Conservation (phyloP, 2,888 invertebrate genomes). For the Apoda limacodes region DNA sequence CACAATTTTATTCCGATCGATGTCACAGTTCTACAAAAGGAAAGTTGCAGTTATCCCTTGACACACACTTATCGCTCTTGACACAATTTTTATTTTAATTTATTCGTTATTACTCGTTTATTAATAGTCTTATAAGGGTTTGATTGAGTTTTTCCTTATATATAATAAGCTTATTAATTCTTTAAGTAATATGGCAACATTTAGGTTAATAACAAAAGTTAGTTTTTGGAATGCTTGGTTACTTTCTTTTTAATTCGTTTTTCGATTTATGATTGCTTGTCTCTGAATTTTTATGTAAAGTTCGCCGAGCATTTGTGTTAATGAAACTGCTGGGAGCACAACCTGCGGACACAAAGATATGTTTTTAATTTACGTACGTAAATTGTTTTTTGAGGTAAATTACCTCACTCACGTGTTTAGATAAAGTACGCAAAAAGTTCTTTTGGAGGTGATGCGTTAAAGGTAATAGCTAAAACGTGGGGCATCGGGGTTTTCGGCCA, state of each 20-base stretch:
- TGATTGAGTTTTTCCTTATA: slow-evolving; percentile 19
- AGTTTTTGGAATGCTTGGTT: slow-evolving; percentile 59
- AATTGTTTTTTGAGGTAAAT: slow-evolving; percentile 39
- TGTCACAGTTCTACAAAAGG: slow-evolving; percentile 58
- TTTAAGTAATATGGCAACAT: slow-evolving; percentile 58
- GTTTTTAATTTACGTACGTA: too few relatives aligned
- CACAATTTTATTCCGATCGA: slow-evolving; percentile 41
- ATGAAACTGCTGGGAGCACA: slow-evolving; percentile 27
- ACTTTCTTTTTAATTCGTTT: slow-evolving; percentile 25
- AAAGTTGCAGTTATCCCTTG: slow-evolving; percentile 59
- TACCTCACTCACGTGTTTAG: slow-evolving; percentile 32
- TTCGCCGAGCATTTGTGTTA: slow-evolving; percentile 55
- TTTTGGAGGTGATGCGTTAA: slow-evolving; percentile 28
- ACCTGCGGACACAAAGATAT: slow-evolving; percentile 38
- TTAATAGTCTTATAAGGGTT: slow-evolving; percentile 34
- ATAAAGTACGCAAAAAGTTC: slow-evolving; percentile 35
- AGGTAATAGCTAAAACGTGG: slow-evolving; percentile 20
- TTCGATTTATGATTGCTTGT: slow-evolving; percentile 31
- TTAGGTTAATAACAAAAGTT: slow-evolving; percentile 40
- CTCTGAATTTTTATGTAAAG: slow-evolving; percentile 39
- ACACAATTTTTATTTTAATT: slow-evolving; percentile 46
- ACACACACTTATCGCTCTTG: slow-evolving; percentile 63
- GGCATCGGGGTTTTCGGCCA: slow-evolving; percentile 21
- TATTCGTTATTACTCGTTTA: slow-evolving; percentile 27
- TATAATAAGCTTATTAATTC: slow-evolving; percentile 29